Conservation (phyloP, 1,140 invertebrate genomes). For the Listronotus oregonensis region DNA sequence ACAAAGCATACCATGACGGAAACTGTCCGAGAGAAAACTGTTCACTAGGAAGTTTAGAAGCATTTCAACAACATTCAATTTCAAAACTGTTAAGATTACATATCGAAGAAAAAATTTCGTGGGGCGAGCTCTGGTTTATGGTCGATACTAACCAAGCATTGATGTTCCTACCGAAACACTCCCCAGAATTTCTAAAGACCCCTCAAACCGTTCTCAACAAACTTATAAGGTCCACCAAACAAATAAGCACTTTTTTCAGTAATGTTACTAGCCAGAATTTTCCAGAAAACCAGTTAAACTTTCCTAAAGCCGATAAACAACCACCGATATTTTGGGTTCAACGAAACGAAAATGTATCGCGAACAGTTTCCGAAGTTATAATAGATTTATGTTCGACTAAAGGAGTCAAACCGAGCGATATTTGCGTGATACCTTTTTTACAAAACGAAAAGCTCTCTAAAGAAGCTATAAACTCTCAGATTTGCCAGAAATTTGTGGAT, state of each 20-base stretch:
- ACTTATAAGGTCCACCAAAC: slow-evolving; percentile 52
- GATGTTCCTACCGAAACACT: slow-evolving; percentile 53
- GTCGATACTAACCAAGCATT: slow-evolving; percentile 56
- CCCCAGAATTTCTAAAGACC: slow-evolving; percentile 50
- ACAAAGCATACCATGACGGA: slow-evolving; percentile 43
- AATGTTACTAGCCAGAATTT: slow-evolving; percentile 50
- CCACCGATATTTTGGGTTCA: slow-evolving; percentile 54
- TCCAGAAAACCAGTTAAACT: slow-evolving; percentile 37
- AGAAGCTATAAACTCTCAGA: slow-evolving; percentile 49
- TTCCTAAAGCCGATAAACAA: slow-evolving; percentile 35
- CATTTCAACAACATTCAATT: slow-evolving; percentile 23
- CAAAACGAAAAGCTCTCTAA: slow-evolving; percentile 42
- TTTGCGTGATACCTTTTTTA: slow-evolving; percentile 54
- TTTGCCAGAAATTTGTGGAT: slow-evolving; percentile 50
- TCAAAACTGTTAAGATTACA: slow-evolving; percentile 24
- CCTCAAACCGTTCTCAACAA: slow-evolving; percentile 49
- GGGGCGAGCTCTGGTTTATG: slow-evolving; percentile 55
- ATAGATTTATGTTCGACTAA: slow-evolving; percentile 53
- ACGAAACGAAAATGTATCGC: slow-evolving; percentile 30
- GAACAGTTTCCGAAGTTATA: slow-evolving; percentile 47
- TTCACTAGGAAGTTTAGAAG: slow-evolving; percentile 12
- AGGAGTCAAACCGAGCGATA: slow-evolving; percentile 53
- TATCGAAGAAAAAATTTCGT: slow-evolving; percentile 20
- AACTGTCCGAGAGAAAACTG: slow-evolving; percentile 40
- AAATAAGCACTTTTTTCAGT: slow-evolving; percentile 52